These are phyloP conservation scores for Lagocephalus sceleratus DNA, from an alignment of 2,797 vertebrate genomes.

Conservation along the genomic window DNA sequence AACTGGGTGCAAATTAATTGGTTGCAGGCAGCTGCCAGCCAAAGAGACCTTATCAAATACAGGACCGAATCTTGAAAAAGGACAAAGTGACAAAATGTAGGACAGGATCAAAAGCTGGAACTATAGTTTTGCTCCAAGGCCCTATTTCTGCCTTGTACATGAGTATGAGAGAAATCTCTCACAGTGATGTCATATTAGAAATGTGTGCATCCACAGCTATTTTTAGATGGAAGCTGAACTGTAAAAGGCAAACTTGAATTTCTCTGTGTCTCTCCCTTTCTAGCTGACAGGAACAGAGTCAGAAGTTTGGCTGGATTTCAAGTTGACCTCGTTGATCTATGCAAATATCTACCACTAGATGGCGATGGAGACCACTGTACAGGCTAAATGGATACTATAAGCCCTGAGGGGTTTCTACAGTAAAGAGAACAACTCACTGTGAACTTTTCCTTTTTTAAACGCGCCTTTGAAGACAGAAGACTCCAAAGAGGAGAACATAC, in stretches of 20 bases:
- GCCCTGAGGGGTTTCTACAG: conserved; percentile 50
- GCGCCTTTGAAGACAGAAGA: conserved; percentile 31
- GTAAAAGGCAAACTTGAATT: conserved; percentile 66
- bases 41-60: conserved; percentile 18
- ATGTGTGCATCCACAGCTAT: conserved; percentile 50
- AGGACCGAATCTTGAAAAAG: conserved; percentile 13
- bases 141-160: not conserved
- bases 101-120: not conserved
- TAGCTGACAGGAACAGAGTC: conserved; percentile 69
- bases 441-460: conserved; percentile 23
- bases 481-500: conserved; percentile 10
- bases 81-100: conserved; percentile 1
- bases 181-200: conserved; percentile 34
- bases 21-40: conserved; percentile 34
- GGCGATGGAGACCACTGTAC: conserved; percentile 71
- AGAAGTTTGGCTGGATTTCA: conserved; percentile 76
- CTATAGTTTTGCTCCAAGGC: not conserved
- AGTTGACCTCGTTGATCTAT: conserved; percentile 75
- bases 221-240: conserved; percentile 55
- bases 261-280: conserved; percentile 56
- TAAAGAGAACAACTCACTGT: conserved; percentile 41
- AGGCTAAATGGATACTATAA: conserved; percentile 38
- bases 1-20: conserved; percentile 54
- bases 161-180: not conserved
- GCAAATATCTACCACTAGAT: conserved; percentile 84